Conservation (phyloP, 1,140 invertebrate genomes). For the Nebria ingens region DNA sequence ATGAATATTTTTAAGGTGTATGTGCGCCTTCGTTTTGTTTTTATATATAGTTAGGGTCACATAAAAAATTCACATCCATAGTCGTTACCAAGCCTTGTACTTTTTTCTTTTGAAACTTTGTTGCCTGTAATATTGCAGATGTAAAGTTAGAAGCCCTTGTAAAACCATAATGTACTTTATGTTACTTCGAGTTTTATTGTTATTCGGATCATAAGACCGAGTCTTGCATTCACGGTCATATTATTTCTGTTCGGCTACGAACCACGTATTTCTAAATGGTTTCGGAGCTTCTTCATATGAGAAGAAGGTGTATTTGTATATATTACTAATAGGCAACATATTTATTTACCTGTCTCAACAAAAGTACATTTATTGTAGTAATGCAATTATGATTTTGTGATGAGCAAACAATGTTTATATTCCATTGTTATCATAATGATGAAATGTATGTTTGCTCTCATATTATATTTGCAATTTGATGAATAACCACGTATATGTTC, state of each 20-base stretch:
- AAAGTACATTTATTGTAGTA: no score
- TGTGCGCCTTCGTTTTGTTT: not conserved
- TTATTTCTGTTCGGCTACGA: not conserved
- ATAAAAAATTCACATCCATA: not conserved
- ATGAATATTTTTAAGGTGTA: not conserved
- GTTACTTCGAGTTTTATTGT: not conserved
- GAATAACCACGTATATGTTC: no score
- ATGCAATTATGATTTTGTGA: no score
- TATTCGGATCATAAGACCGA: not conserved
- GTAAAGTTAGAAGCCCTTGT: not conserved
- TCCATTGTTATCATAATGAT: no score
- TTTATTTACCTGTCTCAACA: no score
- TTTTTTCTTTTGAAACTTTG: not conserved
- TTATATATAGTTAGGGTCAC: not conserved
- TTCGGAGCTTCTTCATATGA: no score
- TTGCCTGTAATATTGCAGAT: conserved; percentile 1
- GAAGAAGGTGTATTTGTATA: no score
- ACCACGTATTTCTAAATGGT: no score
- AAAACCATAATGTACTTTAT: conserved; percentile 2
- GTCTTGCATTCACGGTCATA: not conserved
- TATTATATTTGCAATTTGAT: no score
- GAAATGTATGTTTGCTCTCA: no score
- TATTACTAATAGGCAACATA: no score
- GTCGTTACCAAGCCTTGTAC: not conserved
- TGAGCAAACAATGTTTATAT: no score